A percentile compares a stretch with the other conserved stretches of the same genome.
Evolutionary conservation across 2,113 vertebrate species (phyloP).

Genomic region (Murina feae): DNA sequence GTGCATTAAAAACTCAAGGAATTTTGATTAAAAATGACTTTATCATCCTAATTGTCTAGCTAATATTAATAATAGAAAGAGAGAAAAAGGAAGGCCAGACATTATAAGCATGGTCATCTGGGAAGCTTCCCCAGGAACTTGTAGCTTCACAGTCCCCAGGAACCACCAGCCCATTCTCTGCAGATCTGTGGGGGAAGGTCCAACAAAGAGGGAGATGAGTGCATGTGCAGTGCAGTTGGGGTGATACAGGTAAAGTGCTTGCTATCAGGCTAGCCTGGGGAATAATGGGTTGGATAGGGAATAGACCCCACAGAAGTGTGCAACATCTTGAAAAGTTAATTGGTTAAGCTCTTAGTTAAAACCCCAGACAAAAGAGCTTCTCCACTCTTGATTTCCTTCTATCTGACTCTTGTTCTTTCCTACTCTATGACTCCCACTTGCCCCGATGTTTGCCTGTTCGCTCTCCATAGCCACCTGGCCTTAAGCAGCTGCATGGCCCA

Average conservation of each 20-base stretch:
- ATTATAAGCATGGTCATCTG: background rate
- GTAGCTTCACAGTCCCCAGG: background rate
- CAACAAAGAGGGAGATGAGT: background rate
- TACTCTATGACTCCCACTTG: background rate
- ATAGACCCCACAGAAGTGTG: background rate
- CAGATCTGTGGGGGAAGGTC: background rate
- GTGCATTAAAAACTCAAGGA: background rate
- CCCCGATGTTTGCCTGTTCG: background rate
- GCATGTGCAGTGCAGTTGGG: background rate
- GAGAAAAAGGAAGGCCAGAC: background rate
- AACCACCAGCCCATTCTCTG: background rate
- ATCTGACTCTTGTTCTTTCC: background rate
- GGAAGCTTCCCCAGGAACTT: background rate
- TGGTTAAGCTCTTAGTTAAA: background rate
- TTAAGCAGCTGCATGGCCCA: background rate
- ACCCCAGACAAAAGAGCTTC: background rate
- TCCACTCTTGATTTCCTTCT: background rate
- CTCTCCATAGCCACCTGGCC: background rate
- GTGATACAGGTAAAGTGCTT: background rate
- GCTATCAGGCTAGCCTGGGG: background rate
- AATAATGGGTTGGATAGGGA: background rate
- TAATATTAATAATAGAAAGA: background rate
- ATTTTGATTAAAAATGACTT: background rate
- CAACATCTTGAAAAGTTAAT: background rate
- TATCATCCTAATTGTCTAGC: background rate